phyloP scores from a whole-genome alignment of 2,797 vertebrate genomes.

The Lycodopsis pacificus region DNA sequence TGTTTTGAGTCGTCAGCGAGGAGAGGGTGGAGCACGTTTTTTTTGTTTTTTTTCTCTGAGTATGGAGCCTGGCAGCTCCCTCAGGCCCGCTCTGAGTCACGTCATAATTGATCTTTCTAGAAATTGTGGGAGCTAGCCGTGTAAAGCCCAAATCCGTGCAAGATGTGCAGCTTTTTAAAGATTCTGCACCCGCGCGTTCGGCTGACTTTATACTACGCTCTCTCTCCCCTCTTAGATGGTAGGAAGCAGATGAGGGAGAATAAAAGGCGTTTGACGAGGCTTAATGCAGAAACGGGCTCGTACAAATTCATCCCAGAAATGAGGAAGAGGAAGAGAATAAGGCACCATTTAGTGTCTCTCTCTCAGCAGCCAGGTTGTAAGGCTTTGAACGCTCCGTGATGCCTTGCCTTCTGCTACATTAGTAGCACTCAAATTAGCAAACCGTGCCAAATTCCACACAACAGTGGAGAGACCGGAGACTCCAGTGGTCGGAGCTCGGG shows the following conservation, averaged over 20 bases:
- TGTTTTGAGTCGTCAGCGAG: constrained; percentile 77
- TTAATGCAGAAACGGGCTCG: constrained; percentile 51
- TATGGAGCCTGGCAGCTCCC: constrained; percentile 80
- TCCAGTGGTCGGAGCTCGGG: constrained; percentile 51
- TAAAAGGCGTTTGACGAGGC: constrained; percentile 57
- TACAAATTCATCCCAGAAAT: constrained; percentile 58
- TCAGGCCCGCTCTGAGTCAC: constrained; percentile 83
- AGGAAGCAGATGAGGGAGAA: constrained; percentile 52
- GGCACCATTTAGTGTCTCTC: constrained; percentile 47
- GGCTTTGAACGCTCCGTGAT: constrained; percentile 48
- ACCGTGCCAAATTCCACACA: constrained; percentile 75
- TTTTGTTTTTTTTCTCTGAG: neutral
- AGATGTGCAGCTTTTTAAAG: constrained; percentile 77
- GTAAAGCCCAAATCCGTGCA: constrained; percentile 81
- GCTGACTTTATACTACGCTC: constrained; percentile 57
- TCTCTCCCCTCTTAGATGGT: constrained; percentile 54
- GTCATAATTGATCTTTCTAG: constrained; percentile 85
- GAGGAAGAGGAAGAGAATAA: constrained; percentile 47
- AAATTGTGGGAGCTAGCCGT: constrained; percentile 80
- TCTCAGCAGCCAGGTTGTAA: constrained; percentile 41
- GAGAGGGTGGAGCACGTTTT: constrained; percentile 80
- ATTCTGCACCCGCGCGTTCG: constrained; percentile 51
- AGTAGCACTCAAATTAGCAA: constrained; percentile 68
- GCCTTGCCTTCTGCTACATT: constrained; percentile 62
- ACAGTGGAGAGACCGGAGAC: constrained; percentile 62